Evolutionary conservation across 2,113 vertebrate species (phyloP), one percentile per base, ranked within the genome.

Genomic region (Pandion haliaetus): DNA sequence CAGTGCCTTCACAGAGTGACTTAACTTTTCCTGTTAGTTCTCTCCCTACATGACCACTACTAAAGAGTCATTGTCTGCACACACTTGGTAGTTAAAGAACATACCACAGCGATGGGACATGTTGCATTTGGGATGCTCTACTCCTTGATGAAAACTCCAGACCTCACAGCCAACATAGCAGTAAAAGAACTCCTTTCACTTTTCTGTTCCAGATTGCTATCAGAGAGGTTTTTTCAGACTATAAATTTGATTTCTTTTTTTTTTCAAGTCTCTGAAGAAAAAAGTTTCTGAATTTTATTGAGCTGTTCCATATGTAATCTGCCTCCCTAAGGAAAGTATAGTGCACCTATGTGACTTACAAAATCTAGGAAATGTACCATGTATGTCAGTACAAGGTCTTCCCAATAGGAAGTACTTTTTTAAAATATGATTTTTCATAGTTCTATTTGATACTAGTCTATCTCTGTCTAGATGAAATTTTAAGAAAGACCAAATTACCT

Each of bases 101-200:
- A 9, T 7, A 52, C 5, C 24, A 40, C 34, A 57, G 24, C 0
- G 3, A 65, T 19, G 17, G 21, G 16, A 50, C 1, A 0, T 15
- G 52, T 28, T 81, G 20, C 16, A 38, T 74, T 74, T 90, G 32
- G 40, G 9, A 21, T 74, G 5, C 58, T 55, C 24, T 70, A 29
- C 34, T 59, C 31, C 32, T 50, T 66, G 21, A 77, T 13, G 26
- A 54, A 61, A 12, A 66, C 11, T 40, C 34, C 26, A 81, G 29
- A 57, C 4, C 23, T 61, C 69, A 65, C 8, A 28, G 34, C 3
- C n/a, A 82, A 42, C 1, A 6, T 0, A 76, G 44, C 3, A 5
- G 20, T 34, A 59, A 55, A 65, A 79, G 8, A 59, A 80, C 31
- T 29, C 5, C 17, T 85, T 55, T 47, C 10, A 47, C 5, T 90